Evolutionary conservation across 2,888 invertebrate species (phyloP), one percentile per base, ranked within the genome.

Genomic region (Hermodice carunculata): DNA sequence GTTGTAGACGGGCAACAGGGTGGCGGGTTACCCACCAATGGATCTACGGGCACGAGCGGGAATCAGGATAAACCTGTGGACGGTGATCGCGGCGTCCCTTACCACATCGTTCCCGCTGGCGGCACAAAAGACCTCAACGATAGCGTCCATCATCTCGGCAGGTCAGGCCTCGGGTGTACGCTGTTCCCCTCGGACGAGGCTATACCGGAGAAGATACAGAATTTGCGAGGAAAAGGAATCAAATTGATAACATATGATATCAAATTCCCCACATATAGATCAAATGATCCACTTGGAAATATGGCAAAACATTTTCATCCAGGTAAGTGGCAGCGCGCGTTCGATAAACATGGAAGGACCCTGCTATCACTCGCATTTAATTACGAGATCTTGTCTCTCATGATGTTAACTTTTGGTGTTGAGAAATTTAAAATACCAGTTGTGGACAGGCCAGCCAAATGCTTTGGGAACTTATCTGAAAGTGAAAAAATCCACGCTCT

Each of bases 331-430:
- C 76, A 78, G 48, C 73, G 80, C n/a, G 81, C 80, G 0, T 69
- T 76, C 26, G 78, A 75, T 8, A 72, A 72, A n/a, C 83, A 85
- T 58, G 84, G 83, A 0, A 73, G 78, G 31, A 81, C 80, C 0
- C 64, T 85, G 44, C 73, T 85, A 26, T 78, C 82, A 60, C 66
- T 85, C 53, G 77, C 81, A 1, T 83, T 84, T 65, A 79, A 83
- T 68, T 83, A 81, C 63, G 81, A 81, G 37, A 76, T 82, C 2
- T 66, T 82, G 5, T 83, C 82, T 1, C 70, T 84, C 67, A 69
- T 76, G 32, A 77, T 83, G 43, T 69, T 85, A 28, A 76, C 76
- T 11, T 80, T 81, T 17, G 82, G 82, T 2, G 79, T 82, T 11
- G 76, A 80, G 57, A 48, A 69, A n/a, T 58, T 79, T 2, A 60